Evolutionary conservation across 2,113 vertebrate genomes (phyloP), one percentile per base, ranked within the genome.

Genomic region (Prietella phreatophila): DNA sequence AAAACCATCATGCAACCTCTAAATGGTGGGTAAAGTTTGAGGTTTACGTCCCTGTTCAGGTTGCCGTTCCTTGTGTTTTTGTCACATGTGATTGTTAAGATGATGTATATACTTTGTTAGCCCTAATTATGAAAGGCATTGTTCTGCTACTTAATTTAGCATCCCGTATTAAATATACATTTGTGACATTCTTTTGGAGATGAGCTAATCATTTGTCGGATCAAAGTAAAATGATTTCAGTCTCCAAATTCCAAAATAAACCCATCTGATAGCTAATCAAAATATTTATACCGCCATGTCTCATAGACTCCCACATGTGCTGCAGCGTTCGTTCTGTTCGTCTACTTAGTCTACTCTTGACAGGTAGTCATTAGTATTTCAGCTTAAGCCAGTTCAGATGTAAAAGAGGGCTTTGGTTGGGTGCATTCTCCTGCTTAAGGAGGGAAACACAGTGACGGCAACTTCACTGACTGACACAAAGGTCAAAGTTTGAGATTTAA

Each of bases 401-500:
- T 88, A 86, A 90, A 91, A 88, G 58, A 89, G 82, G 90, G 76
- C 75, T 79, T 78, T 85, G 58, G 78, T 33, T 76, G 75, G 84
- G 84, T 60, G 71, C 33, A 55, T 83, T 88, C 39, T 61, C 22
- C 71, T 63, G 84, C 80, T 83, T 25, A 39, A 78, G 7, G n/a
- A 76, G 69, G 6, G 61, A 83, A 86, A 63, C 84, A 42, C 82
- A 55, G 84, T 83, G 56, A 75, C 36, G 67, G 53, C 33, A 36
- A 76, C 85, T 71, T 61, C 80, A 81, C n/a, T 80, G 76, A 89
- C 85, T 83, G 87, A 86, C 88, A 84, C 82, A 80, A 76, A 89
- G 90, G 87, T 90, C 89, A 90, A 83, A 87, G 90, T 88, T 87
- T 79, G 83, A 86, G 85, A 88, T 88, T 85, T 88, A 88, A 88